phyloP scores from a whole-genome alignment of 2,797 vertebrate genomes.

The Hozukius guyotensis region DNA sequence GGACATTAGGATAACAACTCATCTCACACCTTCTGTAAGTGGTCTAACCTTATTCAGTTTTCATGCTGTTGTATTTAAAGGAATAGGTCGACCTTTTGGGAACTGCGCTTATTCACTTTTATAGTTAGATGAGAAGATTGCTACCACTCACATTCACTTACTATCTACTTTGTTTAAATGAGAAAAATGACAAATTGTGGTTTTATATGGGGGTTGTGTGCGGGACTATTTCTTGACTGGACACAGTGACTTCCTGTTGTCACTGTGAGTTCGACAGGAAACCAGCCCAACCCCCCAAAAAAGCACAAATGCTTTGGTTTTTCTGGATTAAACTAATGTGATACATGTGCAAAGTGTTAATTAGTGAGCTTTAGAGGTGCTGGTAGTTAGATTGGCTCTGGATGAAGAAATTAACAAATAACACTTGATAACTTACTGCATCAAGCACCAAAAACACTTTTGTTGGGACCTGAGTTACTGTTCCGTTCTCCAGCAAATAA shows the following conservation, averaged over 20 bases:
- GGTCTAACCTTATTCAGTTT: neutral
- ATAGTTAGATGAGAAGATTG: neutral
- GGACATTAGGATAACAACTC: neutral
- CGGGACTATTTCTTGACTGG: neutral
- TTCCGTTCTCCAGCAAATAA: slow-evolving; percentile 37
- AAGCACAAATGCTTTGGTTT: neutral
- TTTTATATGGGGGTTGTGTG: neutral
- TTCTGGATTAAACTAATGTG: neutral
- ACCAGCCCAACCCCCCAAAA: neutral
- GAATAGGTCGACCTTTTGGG: neutral
- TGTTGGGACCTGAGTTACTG: neutral
- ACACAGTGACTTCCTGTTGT: neutral
- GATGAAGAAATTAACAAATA: neutral
- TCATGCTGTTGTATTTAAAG: neutral
- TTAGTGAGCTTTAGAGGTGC: neutral
- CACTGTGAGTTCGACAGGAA: neutral
- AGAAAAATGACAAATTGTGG: neutral
- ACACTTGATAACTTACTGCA: neutral
- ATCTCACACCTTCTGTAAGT: neutral
- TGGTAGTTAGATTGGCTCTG: neutral
- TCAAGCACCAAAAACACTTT: neutral
- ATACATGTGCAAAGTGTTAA: neutral
- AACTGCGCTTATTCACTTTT: neutral
- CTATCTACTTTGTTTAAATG: neutral
- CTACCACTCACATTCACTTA: neutral